Evolutionary conservation across 2,797 vertebrate genomes (phyloP), one percentile per base, ranked within the genome.

Genomic region (Hemitrygon akajei): DNA sequence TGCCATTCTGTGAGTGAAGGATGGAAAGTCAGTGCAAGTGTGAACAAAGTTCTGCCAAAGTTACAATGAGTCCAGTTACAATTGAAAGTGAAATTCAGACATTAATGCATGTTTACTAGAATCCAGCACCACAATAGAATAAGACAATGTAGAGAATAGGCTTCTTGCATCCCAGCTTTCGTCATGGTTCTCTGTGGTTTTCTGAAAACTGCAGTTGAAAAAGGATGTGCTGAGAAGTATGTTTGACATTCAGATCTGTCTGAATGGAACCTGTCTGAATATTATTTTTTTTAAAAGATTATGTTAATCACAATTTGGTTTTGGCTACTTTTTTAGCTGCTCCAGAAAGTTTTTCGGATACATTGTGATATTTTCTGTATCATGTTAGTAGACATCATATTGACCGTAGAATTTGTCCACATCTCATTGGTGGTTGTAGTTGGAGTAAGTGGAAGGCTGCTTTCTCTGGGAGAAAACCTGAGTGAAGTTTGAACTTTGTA

Each of bases 1-100:
- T 22, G 20, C 18, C 63, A 69, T n/a, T 91, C n/a, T 71, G 66
- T 22, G 20, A 63, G 37, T 34, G 3, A 40, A 73, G 34, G 37
- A 18, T 34, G 66, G 63, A 69, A 91, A 37, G 63, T 34, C 89
- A 91, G 91, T 40, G 40, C 89, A 91, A 91, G 71, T 91, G n/a
- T 91, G 27, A 73, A 11, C 34, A 71, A 91, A 40, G 71, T 71
- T 10, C 89, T 71, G 34, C 60, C 66, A 69, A 69, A 91, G 37
- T 40, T 91, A 86, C 58, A 60, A 37, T 30, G 89, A 71, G 63
- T 47, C 89, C 66, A 73, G 91, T 71, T 71, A 73, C 66, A 11
- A 71, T 34, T 73, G 89, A 91, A 40, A 91, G 66, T 69, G 89
- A 91, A 91, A 40, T 25, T 73, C 66, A 91, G 22, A 71, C 22